phyloP scores from a whole-genome alignment of 2,888 invertebrate genomes.

The Pardosa pseudoannulata region DNA sequence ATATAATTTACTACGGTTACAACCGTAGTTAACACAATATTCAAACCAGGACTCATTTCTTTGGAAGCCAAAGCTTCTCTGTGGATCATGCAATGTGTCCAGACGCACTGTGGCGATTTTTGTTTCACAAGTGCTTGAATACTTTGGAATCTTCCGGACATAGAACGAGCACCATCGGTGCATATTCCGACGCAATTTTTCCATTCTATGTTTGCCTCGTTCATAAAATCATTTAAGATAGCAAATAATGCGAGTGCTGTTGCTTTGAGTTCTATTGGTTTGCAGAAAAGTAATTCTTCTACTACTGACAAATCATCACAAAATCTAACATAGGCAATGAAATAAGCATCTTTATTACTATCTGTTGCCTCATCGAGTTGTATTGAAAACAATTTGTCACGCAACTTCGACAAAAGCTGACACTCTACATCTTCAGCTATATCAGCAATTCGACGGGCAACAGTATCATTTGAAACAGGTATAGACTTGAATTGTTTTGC shows the following conservation, averaged over 20 bases:
- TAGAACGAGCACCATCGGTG: constrained; percentile 51
- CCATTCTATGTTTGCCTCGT: constrained; percentile 47
- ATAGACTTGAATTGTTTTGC: constrained; percentile 6
- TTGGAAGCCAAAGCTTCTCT: constrained; percentile 27
- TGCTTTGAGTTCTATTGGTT: constrained; percentile 35
- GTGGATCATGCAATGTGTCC: constrained; percentile 39
- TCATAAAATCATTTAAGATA: constrained; percentile 39
- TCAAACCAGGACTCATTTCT: background rate
- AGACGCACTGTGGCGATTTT: constrained; percentile 29
- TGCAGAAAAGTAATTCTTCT: constrained; percentile 38
- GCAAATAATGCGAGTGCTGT: constrained; percentile 30
- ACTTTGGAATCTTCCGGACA: constrained; percentile 29
- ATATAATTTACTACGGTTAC: constrained; percentile 2
- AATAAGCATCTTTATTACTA: constrained; percentile 39
- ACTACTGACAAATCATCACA: constrained; percentile 37
- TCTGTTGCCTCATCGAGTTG: constrained; percentile 26
- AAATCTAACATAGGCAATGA: constrained; percentile 34
- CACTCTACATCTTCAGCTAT: constrained; percentile 44
- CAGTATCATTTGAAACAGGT: constrained; percentile 45
- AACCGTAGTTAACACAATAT: background rate
- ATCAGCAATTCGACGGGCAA: constrained; percentile 36
- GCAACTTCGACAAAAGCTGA: constrained; percentile 23
- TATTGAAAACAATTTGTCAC: constrained; percentile 15
- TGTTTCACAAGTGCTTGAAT: constrained; percentile 31
- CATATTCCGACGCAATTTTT: constrained; percentile 61